Evolutionary conservation across 2,888 invertebrate genomes (phyloP).

Genomic region (Rhimphoctona megacephalus): DNA sequence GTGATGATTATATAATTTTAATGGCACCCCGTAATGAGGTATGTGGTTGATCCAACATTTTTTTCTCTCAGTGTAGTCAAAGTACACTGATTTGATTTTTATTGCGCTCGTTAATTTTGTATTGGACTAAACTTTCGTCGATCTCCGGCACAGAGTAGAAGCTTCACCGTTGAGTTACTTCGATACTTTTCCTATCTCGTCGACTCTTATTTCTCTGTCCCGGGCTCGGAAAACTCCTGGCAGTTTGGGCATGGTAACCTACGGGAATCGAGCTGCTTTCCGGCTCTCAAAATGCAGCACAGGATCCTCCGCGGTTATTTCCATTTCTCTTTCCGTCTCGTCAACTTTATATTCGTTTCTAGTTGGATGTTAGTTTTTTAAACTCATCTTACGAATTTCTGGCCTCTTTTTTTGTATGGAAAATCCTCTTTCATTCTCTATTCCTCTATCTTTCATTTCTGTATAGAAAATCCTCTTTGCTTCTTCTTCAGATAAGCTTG

Average conservation of each 20-base stretch:
- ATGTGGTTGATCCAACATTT: too few species aligned
- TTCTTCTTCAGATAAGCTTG: background rate
- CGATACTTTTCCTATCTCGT: slow-evolving; percentile 61
- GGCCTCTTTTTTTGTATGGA: background rate
- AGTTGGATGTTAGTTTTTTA: slow-evolving; percentile 47
- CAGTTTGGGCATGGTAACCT: slow-evolving; percentile 29
- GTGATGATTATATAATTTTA: too few species aligned
- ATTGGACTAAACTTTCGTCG: slow-evolving; percentile 77
- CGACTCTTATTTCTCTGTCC: slow-evolving; percentile 41
- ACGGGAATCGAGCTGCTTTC: slow-evolving; percentile 38
- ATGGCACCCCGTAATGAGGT: too few species aligned
- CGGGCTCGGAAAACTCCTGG: slow-evolving; percentile 28
- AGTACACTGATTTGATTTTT: slow-evolving; percentile 73
- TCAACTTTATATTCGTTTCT: slow-evolving; percentile 55
- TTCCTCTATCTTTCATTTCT: too few species aligned
- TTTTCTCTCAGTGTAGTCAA: too few species aligned
- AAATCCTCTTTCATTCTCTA: background rate
- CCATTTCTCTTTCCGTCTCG: slow-evolving; percentile 60
- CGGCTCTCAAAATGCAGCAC: slow-evolving; percentile 35
- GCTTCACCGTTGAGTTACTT: slow-evolving; percentile 71
- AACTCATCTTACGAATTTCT: slow-evolving; percentile 22
- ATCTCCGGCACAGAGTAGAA: slow-evolving; percentile 76
- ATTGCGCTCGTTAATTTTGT: slow-evolving; percentile 79
- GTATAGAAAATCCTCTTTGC: background rate
- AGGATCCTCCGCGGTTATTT: slow-evolving; percentile 47